Evolutionary conservation across 2,113 vertebrate species (phyloP), one percentile per base, ranked within the genome.

Genomic region (Bos indicus): DNA sequence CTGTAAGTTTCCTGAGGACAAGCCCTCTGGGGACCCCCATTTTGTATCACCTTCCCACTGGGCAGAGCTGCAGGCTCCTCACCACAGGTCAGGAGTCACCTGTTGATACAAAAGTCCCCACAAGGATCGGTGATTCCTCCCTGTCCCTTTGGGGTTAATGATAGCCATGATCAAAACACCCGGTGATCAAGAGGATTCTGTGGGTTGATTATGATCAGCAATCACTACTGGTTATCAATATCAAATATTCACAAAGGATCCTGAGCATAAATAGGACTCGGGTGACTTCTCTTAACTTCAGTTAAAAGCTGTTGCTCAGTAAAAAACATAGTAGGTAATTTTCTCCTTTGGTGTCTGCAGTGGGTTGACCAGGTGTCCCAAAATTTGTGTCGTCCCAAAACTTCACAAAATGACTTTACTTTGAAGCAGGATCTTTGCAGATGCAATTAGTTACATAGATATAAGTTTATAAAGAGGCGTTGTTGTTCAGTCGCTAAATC

Each of bases 201-300:
- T 46, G 10, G 36, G 14, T 25, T 48, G 86, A 33, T 28, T 23
- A 13, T 19, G 23, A 6, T 36, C 52, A 54, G 56, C 19, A 40
- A 3, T 7, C 33, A 17, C 21, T 30, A 19, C 0, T 5, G 16
- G 21, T 28, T 56, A 33, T 77, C 40, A 77, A 26, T 77, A 26
- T 26, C 12, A 2, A 43, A 23, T 57, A n/a, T 6, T 23, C 21
- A n/a, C 54, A 77, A 82, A n/a, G 48, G 30, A 7, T 8, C 21
- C 56, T 54, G 83, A 54, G n/a, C 25, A 78, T 14, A 30, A 1
- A 1, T 0, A 4, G 0, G 15, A 60, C 28, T n/a, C 0, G 10
- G 36, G n/a, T 43, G 17, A 43, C 36, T 26, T 30, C 11, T 62
- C 67, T 12, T 21, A 7, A 12, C 83, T 81, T 81, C 48, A 46